Conservation (phyloP, 2,113 vertebrate genomes). For the Sminthopsis crassicaudata region DNA sequence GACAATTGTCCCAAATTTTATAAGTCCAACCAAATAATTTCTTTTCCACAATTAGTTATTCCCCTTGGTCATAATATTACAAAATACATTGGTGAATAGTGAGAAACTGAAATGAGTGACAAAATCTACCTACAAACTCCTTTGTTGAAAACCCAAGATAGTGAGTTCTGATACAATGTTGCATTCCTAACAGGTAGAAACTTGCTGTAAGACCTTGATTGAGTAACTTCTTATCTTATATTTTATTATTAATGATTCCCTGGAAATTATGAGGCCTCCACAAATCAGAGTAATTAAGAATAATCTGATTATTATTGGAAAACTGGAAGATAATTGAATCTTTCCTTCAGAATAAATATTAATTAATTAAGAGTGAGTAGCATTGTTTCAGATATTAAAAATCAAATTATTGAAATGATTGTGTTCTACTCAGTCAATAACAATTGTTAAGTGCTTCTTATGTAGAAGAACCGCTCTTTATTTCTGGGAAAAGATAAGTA, state of each 20-base stretch:
- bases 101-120: slow-evolving; percentile 58
- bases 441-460: no score
- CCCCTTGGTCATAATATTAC: slow-evolving; percentile 56
- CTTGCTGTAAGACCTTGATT: background rate
- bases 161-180: background rate
- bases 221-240: background rate
- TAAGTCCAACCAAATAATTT: slow-evolving; percentile 62
- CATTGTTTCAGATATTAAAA: no score
- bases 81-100: slow-evolving; percentile 49
- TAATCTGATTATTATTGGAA: slow-evolving; percentile 6
- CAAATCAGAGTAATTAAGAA: background rate
- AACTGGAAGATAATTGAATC: slow-evolving; percentile 5
- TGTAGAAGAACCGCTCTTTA: no score
- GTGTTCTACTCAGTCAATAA: no score
- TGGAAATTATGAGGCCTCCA: slow-evolving; percentile 30
- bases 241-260: slow-evolving; percentile 5
- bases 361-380: background rate
- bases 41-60: slow-evolving; percentile 63
- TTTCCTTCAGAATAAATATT: background rate
- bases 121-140: slow-evolving; percentile 50
- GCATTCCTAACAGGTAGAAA: background rate
- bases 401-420: no score
- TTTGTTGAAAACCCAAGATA: background rate
- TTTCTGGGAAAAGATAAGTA: no score
- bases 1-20: slow-evolving; percentile 65